These are phyloP conservation scores for Merluccius polli DNA, from an alignment of 2,797 vertebrate species.

Conservation along the genomic window DNA sequence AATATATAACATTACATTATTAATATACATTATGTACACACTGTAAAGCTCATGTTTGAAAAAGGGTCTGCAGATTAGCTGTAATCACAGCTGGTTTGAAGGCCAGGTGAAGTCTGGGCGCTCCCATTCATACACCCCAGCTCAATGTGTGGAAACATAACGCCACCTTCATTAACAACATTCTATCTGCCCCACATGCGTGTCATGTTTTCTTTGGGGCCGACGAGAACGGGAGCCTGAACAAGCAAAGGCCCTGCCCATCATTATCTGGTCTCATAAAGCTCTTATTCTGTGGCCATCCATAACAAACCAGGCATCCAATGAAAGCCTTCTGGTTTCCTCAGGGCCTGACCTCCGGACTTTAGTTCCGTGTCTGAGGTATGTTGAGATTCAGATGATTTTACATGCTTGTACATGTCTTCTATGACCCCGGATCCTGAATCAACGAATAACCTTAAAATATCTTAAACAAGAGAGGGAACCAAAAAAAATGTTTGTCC, in stretches of 20 bases:
- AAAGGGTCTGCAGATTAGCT: slow-evolving; percentile 25
- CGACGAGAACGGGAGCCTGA: slow-evolving; percentile 37
- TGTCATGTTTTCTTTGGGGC: slow-evolving; percentile 62
- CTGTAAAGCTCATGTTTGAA: slow-evolving; percentile 15
- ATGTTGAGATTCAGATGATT: slow-evolving; percentile 48
- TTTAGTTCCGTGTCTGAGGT: slow-evolving; percentile 47
- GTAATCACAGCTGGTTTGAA: slow-evolving; percentile 43
- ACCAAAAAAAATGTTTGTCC: slow-evolving; percentile 31
- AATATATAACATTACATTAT: not conserved
- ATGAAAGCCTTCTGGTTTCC: slow-evolving; percentile 62
- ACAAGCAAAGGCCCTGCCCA: slow-evolving; percentile 47
- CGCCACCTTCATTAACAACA: slow-evolving; percentile 58
- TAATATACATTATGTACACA: not conserved
- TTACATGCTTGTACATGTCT: slow-evolving; percentile 37
- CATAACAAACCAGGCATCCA: slow-evolving; percentile 59
- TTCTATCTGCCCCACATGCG: slow-evolving; percentile 44
- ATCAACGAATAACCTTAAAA: slow-evolving; percentile 49
- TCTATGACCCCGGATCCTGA: slow-evolving; percentile 51
- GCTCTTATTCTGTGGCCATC: slow-evolving; percentile 58
- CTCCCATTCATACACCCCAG: slow-evolving; percentile 46
- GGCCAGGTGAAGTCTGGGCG: slow-evolving; percentile 37
- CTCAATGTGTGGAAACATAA: slow-evolving; percentile 56
- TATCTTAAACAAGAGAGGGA: slow-evolving; percentile 32
- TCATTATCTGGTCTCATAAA: slow-evolving; percentile 57
- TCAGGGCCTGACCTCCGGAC: slow-evolving; percentile 37